Conservation (phyloP, 2,797 vertebrate species). For the Pipistrellus nathusii region DNA sequence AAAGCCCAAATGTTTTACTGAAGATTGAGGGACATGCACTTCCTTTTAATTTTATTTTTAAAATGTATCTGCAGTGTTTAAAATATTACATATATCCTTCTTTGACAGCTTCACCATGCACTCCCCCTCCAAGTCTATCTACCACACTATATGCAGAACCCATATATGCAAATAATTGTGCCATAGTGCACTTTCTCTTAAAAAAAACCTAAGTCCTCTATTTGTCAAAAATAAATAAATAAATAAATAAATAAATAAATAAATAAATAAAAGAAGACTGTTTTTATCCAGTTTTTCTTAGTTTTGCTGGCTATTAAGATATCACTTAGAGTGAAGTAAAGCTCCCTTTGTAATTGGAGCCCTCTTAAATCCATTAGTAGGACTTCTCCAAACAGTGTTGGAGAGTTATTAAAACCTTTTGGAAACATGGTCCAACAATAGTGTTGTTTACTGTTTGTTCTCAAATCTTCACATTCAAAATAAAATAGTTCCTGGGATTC, state of each 20-base stretch:
- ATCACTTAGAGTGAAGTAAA: neutral
- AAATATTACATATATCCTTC: too few species aligned
- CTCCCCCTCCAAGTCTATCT: too few species aligned
- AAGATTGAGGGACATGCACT: neutral
- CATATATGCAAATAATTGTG: too few species aligned
- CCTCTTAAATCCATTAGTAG: neutral
- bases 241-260: too few species aligned
- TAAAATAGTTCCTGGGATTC: neutral
- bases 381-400: neutral
- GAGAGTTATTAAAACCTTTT: too few species aligned
- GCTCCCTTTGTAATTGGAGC: too few species aligned
- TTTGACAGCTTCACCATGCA: too few species aligned
- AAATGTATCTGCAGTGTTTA: too few species aligned
- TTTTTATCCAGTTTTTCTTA: neutral
- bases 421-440: neutral
- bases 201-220: neutral
- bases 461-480: neutral
- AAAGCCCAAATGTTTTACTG: neutral
- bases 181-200: neutral
- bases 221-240: too few species aligned
- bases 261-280: too few species aligned
- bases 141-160: too few species aligned
- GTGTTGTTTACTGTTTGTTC: neutral
- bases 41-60: neutral
- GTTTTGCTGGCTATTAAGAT: neutral